Conservation (phyloP, 2,888 invertebrate species). For the Branchellion lobata region DNA sequence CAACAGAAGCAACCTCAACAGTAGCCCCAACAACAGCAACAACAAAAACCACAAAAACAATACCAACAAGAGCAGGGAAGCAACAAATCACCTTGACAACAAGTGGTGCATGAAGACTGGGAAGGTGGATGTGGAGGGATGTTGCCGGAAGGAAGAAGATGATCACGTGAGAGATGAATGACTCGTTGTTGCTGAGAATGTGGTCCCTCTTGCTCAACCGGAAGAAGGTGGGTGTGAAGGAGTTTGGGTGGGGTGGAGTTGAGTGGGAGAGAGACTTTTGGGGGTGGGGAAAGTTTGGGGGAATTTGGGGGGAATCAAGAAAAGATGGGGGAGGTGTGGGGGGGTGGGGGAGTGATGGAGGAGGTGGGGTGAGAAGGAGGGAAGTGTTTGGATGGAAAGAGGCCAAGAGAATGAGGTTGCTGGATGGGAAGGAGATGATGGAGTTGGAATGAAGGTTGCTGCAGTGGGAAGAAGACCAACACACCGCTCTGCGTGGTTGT, state of each 20-base stretch:
- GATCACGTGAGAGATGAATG: no score
- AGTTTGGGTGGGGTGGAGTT: background rate
- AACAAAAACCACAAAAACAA: no score
- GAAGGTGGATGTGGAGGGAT: no score
- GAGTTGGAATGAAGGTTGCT: background rate
- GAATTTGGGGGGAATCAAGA: background rate
- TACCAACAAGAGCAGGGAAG: no score
- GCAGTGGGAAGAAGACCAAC: constrained; percentile 2
- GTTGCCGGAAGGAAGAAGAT: no score
- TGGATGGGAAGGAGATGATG: background rate
- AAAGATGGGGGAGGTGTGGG: background rate
- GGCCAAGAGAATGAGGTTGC: background rate
- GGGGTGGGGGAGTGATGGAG: background rate
- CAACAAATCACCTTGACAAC: no score
- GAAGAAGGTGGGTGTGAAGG: background rate
- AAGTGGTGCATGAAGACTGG: no score
- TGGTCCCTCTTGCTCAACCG: background rate
- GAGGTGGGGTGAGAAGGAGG: background rate
- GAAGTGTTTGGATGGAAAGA: background rate
- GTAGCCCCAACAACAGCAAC: no score
- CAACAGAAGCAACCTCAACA: no score
- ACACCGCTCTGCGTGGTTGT: background rate
- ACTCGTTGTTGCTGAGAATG: background rate
- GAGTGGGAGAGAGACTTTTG: background rate
- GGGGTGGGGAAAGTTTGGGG: background rate